These are phyloP conservation scores for Torymus texanus DNA, from an alignment of 2,888 invertebrate species.

Conservation along the genomic window DNA sequence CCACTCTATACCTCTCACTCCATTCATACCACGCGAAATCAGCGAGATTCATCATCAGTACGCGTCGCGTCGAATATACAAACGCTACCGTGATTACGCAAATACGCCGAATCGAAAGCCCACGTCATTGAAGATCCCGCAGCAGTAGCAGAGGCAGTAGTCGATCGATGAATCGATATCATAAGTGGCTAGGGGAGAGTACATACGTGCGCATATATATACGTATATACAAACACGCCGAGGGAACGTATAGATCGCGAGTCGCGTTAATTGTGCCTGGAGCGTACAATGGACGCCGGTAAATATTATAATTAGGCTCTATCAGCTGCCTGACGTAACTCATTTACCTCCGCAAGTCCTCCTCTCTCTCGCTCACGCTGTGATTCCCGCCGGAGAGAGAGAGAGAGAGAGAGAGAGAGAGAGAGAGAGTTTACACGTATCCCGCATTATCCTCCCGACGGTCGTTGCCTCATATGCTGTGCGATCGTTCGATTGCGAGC, in stretches of 20 bases:
- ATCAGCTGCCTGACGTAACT: constrained; percentile 59
- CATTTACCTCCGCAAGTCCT: constrained; percentile 45
- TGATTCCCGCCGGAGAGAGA: neutral
- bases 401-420: no score
- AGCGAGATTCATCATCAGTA: constrained; percentile 5
- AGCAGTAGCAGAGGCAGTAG: neutral
- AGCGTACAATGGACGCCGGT: constrained; percentile 41
- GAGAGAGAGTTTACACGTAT: constrained; percentile 35
- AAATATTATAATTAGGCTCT: constrained; percentile 67
- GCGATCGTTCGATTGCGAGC: no score
- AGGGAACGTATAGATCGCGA: neutral
- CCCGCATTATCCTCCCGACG: constrained; percentile 30
- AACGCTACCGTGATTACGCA: neutral
- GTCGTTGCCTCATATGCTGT: no score
- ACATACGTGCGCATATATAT: neutral
- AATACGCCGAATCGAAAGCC: constrained; percentile 16
- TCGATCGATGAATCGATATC: constrained; percentile 34
- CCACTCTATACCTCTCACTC: no score
- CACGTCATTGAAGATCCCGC: constrained; percentile 20
- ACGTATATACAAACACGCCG: neutral
- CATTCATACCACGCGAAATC: neutral
- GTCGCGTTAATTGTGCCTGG: constrained; percentile 34
- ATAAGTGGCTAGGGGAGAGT: constrained; percentile 14
- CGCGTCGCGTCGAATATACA: neutral
- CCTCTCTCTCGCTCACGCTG: constrained; percentile 11